These are phyloP conservation scores for Capromys pilorides DNA, from an alignment of 2,797 vertebrate species.

Conservation along the genomic window DNA sequence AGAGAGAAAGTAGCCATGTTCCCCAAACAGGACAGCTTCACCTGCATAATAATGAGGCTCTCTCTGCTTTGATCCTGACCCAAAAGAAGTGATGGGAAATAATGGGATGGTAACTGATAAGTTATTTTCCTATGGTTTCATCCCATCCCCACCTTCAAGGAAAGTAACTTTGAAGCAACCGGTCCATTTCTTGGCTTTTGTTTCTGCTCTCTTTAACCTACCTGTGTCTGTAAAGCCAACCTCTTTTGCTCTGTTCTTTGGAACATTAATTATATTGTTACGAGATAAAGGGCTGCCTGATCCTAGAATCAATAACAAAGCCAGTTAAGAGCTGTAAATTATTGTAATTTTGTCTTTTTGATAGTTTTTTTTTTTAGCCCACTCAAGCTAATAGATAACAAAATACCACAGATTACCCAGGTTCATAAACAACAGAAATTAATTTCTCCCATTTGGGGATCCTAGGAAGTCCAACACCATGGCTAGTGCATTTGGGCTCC, in stretches of 20 bases:
- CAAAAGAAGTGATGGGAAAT: neutral
- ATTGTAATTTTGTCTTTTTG: constrained; percentile 10
- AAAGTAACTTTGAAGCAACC: neutral
- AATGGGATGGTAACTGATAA: neutral
- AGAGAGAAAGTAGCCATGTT: neutral
- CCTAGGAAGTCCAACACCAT: neutral
- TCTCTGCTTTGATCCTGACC: neutral
- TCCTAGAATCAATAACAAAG: neutral
- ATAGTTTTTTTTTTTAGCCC: neutral
- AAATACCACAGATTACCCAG: neutral
- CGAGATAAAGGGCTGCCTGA: neutral
- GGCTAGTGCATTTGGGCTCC: neutral
- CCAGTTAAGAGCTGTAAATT: neutral
- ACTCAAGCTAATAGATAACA: neutral
- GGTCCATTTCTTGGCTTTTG: neutral
- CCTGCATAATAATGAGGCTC: neutral
- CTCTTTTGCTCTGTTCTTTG: neutral
- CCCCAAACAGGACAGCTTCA: neutral
- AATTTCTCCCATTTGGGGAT: neutral
- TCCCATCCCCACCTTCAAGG: neutral
- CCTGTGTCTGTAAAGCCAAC: neutral
- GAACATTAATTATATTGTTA: neutral
- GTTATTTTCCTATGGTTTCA: neutral
- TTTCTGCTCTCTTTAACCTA: neutral
- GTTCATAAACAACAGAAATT: constrained; percentile 1